Evolutionary conservation across 2,113 vertebrate species (phyloP).

Genomic region (Agelaius phoeniceus): DNA sequence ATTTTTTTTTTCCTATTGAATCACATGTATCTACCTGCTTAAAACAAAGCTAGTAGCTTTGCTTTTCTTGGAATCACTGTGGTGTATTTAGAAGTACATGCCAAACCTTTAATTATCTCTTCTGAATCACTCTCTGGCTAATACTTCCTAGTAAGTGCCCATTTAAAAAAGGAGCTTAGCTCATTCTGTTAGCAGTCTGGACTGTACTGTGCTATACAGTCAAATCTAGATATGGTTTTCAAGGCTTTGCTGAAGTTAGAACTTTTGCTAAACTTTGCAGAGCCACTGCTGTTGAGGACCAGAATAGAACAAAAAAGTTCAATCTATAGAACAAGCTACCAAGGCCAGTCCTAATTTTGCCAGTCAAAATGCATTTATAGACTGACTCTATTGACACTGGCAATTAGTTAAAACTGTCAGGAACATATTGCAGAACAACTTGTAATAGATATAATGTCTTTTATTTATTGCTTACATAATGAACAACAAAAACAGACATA

Average conservation of each 20-base stretch:
- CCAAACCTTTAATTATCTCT: not conserved
- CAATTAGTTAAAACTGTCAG: not conserved
- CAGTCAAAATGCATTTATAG: not conserved
- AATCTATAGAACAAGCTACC: not conserved
- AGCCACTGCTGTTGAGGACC: not conserved
- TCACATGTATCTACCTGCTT: not conserved
- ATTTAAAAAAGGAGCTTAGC: not conserved
- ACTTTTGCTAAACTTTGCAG: not conserved
- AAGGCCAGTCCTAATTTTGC: not conserved
- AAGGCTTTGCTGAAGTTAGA: not conserved
- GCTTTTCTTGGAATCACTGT: not conserved
- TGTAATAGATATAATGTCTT: not conserved
- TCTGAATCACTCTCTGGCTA: not conserved
- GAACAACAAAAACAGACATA: not conserved
- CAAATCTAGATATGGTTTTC: not conserved
- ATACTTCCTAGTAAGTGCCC: not conserved
- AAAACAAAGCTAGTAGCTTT: not conserved
- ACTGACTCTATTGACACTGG: not conserved
- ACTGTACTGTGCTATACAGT: not conserved
- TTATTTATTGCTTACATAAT: not conserved
- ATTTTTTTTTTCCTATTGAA: not conserved
- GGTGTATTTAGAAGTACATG: not conserved
- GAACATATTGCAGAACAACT: not conserved
- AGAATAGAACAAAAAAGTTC: not conserved
- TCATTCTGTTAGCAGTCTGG: not conserved